Percentiles rank a stretch among this genome's conserved stretches.
These are phyloP conservation scores for Solea solea DNA, from an alignment of 2,113 vertebrate species.

Conservation along the genomic window DNA sequence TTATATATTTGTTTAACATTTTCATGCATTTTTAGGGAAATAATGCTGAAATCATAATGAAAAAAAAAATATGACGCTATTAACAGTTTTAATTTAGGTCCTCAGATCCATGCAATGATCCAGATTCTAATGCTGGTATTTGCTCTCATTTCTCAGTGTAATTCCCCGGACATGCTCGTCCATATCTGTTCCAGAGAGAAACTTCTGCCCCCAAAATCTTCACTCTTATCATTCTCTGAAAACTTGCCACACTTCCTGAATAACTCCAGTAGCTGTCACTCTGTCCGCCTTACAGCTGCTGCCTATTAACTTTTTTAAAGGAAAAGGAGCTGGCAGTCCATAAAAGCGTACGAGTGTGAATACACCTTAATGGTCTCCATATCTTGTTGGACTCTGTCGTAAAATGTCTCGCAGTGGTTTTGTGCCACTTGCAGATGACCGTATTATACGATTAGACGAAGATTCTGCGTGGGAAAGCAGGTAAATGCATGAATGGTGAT, in stretches of 20 bases:
- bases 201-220: neutral
- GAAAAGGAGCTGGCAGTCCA: constrained; percentile 38
- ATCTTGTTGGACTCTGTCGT: constrained; percentile 26
- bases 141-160: too few relatives aligned
- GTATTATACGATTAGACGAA: constrained; percentile 15
- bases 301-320: constrained; percentile 30
- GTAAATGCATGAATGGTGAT: constrained; percentile 9
- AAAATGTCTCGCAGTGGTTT: constrained; percentile 33
- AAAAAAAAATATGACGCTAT: too few relatives aligned
- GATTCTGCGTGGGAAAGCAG: neutral
- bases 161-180: too few relatives aligned
- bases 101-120: too few relatives aligned
- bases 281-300: constrained; percentile 49
- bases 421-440: constrained; percentile 23
- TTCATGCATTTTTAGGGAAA: too few relatives aligned
- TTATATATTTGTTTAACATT: too few relatives aligned
- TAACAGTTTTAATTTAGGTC: too few relatives aligned
- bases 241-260: constrained; percentile 6
- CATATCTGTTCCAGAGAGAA: neutral
- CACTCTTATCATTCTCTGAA: constrained; percentile 6
- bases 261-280: constrained; percentile 47
- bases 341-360: constrained; percentile 38
- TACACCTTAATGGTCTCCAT: constrained; percentile 51
- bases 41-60: too few relatives aligned
- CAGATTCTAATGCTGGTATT: too few relatives aligned